Percentiles rank a stretch among this genome's conserved stretches.
These are phyloP conservation scores for Lochmaea capreae DNA, from an alignment of 2,888 invertebrate genomes.

Conservation along the genomic window DNA sequence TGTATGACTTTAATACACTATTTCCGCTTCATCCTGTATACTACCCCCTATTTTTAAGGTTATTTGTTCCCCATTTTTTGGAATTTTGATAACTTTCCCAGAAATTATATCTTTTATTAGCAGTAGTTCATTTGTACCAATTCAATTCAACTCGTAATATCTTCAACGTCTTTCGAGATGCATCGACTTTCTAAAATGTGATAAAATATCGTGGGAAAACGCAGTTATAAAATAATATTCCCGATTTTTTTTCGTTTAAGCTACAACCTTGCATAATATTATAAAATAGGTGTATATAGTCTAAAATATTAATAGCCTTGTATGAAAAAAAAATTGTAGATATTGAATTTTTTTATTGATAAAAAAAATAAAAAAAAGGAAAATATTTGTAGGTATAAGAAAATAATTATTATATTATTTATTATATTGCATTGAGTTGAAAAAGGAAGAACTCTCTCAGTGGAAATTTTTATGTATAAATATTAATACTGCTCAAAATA, in stretches of 20 bases:
- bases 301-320: conserved; percentile 54
- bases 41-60: too few species aligned
- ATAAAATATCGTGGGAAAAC: neutral
- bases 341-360: conserved; percentile 61
- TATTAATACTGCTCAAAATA: too few species aligned
- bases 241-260: conserved; percentile 28
- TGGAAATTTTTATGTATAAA: conserved; percentile 38
- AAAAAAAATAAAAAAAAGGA: conserved; percentile 44
- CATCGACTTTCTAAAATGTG: neutral
- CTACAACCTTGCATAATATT: conserved; percentile 38
- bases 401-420: conserved; percentile 57
- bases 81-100: too few species aligned
- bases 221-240: neutral
- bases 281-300: conserved; percentile 52
- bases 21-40: too few species aligned
- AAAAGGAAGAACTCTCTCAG: conserved; percentile 46
- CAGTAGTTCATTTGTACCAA: too few species aligned
- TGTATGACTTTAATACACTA: too few species aligned
- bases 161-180: too few species aligned
- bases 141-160: too few species aligned
- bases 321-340: conserved; percentile 58
- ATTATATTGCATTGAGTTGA: conserved; percentile 48
- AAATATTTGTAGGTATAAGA: conserved; percentile 42
- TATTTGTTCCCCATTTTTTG: too few species aligned
- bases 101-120: too few species aligned